Percentiles rank a stretch among this genome's conserved stretches.
phyloP scores from a whole-genome alignment of 2,797 vertebrate species.

The Thamnophis elegans region DNA sequence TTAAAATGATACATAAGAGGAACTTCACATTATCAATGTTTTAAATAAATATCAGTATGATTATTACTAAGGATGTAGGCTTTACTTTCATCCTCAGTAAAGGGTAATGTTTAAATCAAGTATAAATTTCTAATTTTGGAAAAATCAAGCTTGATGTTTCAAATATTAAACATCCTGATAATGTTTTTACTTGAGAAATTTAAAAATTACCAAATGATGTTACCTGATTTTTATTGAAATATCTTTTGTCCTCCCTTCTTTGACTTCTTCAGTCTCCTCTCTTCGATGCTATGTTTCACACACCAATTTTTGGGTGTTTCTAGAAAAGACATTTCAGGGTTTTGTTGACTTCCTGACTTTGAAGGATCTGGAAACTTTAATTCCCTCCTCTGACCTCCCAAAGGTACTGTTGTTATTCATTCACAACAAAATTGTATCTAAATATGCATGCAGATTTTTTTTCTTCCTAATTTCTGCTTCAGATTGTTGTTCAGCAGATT shows the following conservation, averaged over 20 bases:
- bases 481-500: not conserved
- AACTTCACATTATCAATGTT: not conserved
- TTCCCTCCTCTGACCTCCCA: not conserved
- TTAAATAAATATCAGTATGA: not conserved
- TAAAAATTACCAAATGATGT: not conserved
- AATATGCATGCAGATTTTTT: not conserved
- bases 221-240: not conserved
- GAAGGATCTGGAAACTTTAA: not conserved
- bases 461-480: not conserved
- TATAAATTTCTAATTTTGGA: not conserved
- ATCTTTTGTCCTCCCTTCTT: not conserved
- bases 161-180: not conserved
- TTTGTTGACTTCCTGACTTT: conserved; percentile 12
- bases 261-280: not conserved
- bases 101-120: not conserved
- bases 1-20: not conserved
- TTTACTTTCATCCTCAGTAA: not conserved
- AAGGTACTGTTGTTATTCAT: not conserved
- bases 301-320: conserved; percentile 8
- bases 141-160: not conserved
- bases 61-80: not conserved
- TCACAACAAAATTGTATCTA: not conserved
- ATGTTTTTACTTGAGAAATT: not conserved
- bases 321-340: not conserved
- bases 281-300: not conserved